Conservation (phyloP, 2,888 invertebrate genomes). For the Ommatoiulus sabulosus region DNA sequence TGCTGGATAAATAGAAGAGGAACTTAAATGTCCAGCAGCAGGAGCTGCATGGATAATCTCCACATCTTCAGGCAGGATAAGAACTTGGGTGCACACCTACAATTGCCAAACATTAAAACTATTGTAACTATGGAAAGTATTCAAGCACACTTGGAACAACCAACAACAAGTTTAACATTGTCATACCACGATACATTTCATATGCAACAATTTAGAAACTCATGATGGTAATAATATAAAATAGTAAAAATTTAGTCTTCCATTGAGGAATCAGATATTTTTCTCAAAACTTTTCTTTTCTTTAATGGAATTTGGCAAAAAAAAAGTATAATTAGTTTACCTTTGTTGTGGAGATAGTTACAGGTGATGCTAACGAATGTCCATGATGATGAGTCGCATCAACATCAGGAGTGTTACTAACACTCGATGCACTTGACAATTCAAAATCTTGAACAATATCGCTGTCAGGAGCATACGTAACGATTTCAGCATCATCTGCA, state of each 20-base stretch:
- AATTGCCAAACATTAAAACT: background rate
- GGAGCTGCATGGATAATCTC: constrained; percentile 94
- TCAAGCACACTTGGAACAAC: no score
- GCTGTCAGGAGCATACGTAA: constrained; percentile 64
- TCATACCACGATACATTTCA: no score
- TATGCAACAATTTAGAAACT: no score
- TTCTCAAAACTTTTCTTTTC: background rate
- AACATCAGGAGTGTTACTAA: constrained; percentile 61
- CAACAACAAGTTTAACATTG: no score
- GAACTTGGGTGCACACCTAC: constrained; percentile 85
- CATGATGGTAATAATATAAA: no score
- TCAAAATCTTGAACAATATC: constrained; percentile 63
- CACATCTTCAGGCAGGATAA: constrained; percentile 89
- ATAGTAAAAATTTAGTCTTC: no score
- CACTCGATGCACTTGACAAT: constrained; percentile 64
- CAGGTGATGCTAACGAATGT: constrained; percentile 72
- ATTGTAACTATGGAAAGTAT: no score
- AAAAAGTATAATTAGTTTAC: constrained; percentile 69
- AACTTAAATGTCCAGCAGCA: constrained; percentile 96
- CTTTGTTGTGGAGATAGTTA: constrained; percentile 89
- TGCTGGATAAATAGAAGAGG: constrained; percentile 98
- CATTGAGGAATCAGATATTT: background rate
- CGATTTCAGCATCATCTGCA: constrained; percentile 59
- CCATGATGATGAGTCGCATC: background rate
- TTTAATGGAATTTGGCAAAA: background rate